Evolutionary conservation across 2,888 invertebrate genomes (phyloP).

Genomic region (Clanis bilineata): DNA sequence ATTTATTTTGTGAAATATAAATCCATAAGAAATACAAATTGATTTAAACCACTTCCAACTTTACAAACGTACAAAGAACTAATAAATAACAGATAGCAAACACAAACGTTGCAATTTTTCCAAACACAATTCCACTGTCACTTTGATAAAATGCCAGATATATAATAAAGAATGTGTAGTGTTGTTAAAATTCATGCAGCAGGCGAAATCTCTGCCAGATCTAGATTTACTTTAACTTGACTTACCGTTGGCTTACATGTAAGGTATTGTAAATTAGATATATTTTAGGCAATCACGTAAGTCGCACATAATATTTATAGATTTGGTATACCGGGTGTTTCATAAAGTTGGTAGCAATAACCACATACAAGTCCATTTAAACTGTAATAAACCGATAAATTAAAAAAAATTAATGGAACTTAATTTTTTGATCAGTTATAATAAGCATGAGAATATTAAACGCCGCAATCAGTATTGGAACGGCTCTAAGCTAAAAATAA

Average conservation of each 20-base stretch:
- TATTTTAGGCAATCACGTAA: too few relatives aligned
- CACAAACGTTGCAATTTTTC: conserved; percentile 1
- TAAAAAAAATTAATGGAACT: too few relatives aligned
- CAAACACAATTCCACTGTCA: neutral
- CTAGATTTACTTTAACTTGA: neutral
- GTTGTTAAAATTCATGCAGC: neutral
- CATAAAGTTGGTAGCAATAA: too few relatives aligned
- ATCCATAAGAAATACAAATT: neutral
- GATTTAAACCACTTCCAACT: neutral
- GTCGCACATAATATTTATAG: too few relatives aligned
- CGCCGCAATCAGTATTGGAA: too few relatives aligned
- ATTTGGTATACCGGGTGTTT: too few relatives aligned
- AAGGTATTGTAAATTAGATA: neutral
- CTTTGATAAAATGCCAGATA: conserved; percentile 12
- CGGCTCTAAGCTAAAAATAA: too few relatives aligned
- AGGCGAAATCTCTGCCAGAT: conserved; percentile 7
- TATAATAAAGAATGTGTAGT: neutral
- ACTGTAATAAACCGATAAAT: too few relatives aligned
- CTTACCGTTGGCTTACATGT: neutral
- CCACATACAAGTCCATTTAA: too few relatives aligned
- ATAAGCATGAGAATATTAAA: too few relatives aligned
- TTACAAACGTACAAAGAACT: neutral
- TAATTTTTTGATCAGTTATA: too few relatives aligned
- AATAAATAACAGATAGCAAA: conserved; percentile 2
- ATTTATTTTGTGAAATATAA: neutral